Percentiles rank a stretch among this genome's conserved stretches.
Evolutionary conservation across 2,888 invertebrate species (phyloP).

Genomic region (Tiliacea aurago): DNA sequence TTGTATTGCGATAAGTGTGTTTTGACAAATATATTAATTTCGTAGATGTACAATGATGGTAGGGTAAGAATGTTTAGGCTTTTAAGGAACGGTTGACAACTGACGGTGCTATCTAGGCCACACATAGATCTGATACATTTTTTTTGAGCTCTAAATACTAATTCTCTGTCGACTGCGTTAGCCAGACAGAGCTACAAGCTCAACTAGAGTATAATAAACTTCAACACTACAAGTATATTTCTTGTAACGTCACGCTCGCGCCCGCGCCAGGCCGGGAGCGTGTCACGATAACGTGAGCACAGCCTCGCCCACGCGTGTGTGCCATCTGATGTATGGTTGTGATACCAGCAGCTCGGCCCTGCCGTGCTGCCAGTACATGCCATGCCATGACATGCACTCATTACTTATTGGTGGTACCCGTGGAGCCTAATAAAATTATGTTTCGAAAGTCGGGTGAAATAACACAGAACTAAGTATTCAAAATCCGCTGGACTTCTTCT

Average conservation of each 20-base stretch:
- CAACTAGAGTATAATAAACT: conserved; percentile 16
- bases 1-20: no score
- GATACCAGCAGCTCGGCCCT: conserved; percentile 26
- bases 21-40: no score
- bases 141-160: no score
- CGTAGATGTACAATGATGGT: no score
- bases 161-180: no score
- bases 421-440: neutral
- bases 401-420: neutral
- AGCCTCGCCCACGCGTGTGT: conserved; percentile 45
- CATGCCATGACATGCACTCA: conserved; percentile 14
- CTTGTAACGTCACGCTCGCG: conserved; percentile 20
- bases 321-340: conserved; percentile 39
- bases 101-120: no score
- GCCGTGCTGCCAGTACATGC: neutral
- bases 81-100: no score
- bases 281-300: conserved; percentile 38
- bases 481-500: no score
- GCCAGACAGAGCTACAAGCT: neutral
- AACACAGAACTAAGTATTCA: neutral
- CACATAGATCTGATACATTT: no score
- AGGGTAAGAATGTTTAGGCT: no score
- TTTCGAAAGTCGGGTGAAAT: neutral
- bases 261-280: neutral
- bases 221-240: conserved; percentile 14